A percentile compares a stretch with the other conserved stretches of the same genome.
Evolutionary conservation across 2,797 vertebrate species (phyloP).

Genomic region (Crenichthys baileyi): DNA sequence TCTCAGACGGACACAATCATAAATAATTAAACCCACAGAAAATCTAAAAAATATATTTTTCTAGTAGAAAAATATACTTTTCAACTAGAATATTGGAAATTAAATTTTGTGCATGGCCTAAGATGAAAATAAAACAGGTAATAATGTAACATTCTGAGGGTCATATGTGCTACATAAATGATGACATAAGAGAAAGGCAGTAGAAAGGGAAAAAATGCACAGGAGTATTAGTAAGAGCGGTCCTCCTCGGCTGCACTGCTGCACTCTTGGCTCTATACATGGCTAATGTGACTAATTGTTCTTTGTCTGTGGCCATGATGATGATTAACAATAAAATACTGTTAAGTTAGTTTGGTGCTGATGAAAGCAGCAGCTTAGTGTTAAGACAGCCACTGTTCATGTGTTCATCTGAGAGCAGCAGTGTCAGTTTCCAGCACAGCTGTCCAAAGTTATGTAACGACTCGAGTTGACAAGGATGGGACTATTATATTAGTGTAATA

Average conservation of each 20-base stretch:
- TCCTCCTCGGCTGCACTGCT: neutral
- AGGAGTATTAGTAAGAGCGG: neutral
- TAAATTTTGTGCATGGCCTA: neutral
- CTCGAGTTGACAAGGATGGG: neutral
- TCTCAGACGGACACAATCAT: neutral
- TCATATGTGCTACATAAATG: neutral
- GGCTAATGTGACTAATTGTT: neutral
- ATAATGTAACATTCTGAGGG: neutral
- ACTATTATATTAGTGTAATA: neutral
- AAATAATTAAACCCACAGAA: neutral
- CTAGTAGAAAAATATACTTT: too few species aligned
- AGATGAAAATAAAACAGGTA: neutral
- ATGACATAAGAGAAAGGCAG: neutral
- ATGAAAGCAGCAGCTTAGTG: neutral
- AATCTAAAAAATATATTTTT: neutral
- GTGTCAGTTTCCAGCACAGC: conserved; percentile 4
- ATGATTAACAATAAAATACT: neutral
- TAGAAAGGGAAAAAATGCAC: neutral
- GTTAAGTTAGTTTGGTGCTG: neutral
- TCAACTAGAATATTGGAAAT: neutral
- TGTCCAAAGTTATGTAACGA: conserved; percentile 4
- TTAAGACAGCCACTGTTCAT: neutral
- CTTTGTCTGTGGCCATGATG: neutral
- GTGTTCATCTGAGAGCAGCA: neutral
- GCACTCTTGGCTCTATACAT: neutral